phyloP scores from a whole-genome alignment of 2,113 vertebrate genomes.

The Sigmodon hispidus region DNA sequence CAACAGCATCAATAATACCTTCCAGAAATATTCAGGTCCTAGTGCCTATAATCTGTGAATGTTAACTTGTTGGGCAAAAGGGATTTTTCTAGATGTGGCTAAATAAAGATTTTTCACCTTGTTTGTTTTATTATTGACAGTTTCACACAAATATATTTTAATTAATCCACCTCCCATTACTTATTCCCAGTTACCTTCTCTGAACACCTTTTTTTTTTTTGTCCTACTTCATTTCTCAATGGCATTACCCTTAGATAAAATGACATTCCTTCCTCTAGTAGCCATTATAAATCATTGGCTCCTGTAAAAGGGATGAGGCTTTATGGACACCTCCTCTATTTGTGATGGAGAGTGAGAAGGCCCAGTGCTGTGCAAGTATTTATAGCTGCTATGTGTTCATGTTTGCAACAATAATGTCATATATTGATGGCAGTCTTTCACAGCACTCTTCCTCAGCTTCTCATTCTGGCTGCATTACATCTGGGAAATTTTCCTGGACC shows the following conservation, averaged over 20 bases:
- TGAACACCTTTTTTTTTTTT: neutral
- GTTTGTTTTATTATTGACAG: neutral
- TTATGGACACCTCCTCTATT: no score
- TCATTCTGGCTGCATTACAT: neutral
- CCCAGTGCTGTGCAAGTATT: neutral
- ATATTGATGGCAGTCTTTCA: neutral
- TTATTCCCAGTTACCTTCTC: no score
- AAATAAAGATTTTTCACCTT: neutral
- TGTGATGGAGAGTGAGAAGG: neutral
- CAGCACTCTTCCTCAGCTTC: neutral
- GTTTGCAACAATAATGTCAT: neutral
- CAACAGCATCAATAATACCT: neutral
- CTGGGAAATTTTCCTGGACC: neutral
- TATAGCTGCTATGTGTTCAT: neutral
- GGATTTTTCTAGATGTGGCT: neutral
- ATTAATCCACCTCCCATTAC: neutral
- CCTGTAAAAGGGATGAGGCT: neutral
- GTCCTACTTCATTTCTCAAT: neutral
- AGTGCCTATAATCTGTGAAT: neutral
- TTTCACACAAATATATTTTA: neutral
- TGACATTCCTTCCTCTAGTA: neutral
- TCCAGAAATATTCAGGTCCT: neutral
- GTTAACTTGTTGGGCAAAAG: neutral
- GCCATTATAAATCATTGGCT: no score
- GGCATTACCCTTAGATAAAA: neutral